A percentile compares a stretch with the other conserved stretches of the same genome.
Evolutionary conservation across 2,113 vertebrate genomes (phyloP).

Genomic region (Ammodytes dubius): DNA sequence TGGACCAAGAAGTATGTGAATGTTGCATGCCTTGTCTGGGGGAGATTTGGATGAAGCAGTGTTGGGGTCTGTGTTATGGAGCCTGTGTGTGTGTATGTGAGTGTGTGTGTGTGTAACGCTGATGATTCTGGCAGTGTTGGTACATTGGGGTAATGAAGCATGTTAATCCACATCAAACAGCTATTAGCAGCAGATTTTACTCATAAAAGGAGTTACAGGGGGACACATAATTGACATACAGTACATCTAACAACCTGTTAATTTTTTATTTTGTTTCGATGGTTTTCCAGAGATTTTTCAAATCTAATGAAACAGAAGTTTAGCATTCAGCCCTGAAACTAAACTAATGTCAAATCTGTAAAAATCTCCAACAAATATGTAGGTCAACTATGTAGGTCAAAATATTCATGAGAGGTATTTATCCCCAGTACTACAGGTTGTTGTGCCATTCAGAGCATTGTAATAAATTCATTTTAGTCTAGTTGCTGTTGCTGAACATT

Average conservation of each 20-base stretch:
- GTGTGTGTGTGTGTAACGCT: conserved; percentile 33
- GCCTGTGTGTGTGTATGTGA: conserved; percentile 44
- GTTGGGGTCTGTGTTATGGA: conserved; percentile 60
- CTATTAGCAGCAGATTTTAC: conserved; percentile 76
- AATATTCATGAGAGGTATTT: conserved; percentile 28
- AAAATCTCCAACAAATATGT: conserved; percentile 34
- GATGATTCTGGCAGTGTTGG: conserved; percentile 79
- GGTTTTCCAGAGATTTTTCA: neutral
- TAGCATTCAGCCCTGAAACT: neutral
- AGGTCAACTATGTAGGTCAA: conserved; percentile 33
- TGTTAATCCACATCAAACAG: conserved; percentile 84
- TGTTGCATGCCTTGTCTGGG: conserved; percentile 47
- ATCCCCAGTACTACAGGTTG: conserved; percentile 41
- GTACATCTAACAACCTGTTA: conserved; percentile 15
- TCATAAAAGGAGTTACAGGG: conserved; percentile 58
- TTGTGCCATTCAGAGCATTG: conserved; percentile 38
- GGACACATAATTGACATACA: conserved; percentile 22
- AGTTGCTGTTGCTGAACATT: conserved; percentile 57
- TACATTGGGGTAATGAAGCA: conserved; percentile 83
- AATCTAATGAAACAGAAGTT: conserved; percentile 38
- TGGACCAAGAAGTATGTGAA: conserved; percentile 59
- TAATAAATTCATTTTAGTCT: conserved; percentile 63
- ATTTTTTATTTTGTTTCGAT: neutral
- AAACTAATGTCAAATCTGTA: conserved; percentile 31
- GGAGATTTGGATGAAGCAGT: conserved; percentile 71